A percentile compares a stretch with the other conserved stretches of the same genome.
These are phyloP conservation scores for Cephalopholis sonnerati DNA, from an alignment of 2,113 vertebrate species.

Conservation along the genomic window DNA sequence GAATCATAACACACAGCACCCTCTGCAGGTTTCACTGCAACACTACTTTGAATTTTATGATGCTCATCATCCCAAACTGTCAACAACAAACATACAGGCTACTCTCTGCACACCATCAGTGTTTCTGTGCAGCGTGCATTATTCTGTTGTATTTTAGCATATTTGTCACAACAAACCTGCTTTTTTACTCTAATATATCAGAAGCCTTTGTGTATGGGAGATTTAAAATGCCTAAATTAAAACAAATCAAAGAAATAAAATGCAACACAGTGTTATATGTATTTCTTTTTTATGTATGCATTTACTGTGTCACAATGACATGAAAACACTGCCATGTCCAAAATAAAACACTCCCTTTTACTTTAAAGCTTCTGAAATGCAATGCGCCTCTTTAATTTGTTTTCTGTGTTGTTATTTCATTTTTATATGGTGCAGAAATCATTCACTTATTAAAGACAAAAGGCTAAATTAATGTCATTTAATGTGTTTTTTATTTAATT, in stretches of 20 bases:
- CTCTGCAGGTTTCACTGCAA: conserved; percentile 13
- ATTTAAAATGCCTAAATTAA: too few relatives aligned
- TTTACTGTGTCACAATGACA: neutral
- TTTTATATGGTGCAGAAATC: too few relatives aligned
- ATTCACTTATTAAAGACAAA: neutral
- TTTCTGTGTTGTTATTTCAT: neutral
- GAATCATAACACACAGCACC: neutral
- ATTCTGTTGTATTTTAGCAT: neutral
- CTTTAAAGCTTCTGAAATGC: too few relatives aligned
- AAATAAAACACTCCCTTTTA: neutral
- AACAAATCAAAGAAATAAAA: too few relatives aligned
- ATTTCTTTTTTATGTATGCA: neutral
- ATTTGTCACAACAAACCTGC: too few relatives aligned
- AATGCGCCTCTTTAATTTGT: neutral
- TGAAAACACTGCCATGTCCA: neutral
- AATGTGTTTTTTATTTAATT: neutral
- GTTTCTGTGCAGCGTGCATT: neutral
- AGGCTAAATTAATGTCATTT: neutral
- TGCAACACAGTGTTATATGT: neutral
- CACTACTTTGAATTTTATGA: neutral
- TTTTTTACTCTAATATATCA: too few relatives aligned
- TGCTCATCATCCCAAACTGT: neutral
- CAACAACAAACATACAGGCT: neutral
- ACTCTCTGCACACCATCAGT: too few relatives aligned
- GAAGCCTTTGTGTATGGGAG: too few relatives aligned